phyloP scores from a whole-genome alignment of 2,888 invertebrate genomes.

The Cetonia aurata region DNA sequence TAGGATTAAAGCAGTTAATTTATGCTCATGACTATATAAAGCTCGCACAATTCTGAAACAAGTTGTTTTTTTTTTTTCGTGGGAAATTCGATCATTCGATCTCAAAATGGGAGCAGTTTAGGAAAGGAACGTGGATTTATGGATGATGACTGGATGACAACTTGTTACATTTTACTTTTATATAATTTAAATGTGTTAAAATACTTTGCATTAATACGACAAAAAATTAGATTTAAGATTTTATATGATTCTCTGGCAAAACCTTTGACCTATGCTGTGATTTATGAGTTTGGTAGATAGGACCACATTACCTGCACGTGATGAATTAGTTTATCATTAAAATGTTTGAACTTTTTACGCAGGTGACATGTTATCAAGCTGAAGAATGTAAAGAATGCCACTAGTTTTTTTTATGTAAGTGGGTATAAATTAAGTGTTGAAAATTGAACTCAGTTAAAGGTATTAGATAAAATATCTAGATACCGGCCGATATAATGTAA shows the following conservation, averaged over 20 bases:
- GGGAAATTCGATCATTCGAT: background rate
- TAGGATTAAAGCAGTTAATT: conserved; percentile 6
- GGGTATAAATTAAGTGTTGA: too few species aligned
- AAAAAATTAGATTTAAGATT: too few species aligned
- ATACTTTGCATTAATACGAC: too few species aligned
- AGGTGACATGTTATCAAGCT: too few species aligned
- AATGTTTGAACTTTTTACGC: too few species aligned
- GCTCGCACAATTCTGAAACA: conserved; percentile 16
- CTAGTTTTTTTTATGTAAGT: too few species aligned
- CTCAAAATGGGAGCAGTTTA: conserved; percentile 12
- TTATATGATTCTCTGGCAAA: too few species aligned
- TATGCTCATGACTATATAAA: background rate
- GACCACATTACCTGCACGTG: too few species aligned
- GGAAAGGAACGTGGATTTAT: conserved; percentile 27
- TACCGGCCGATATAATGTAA: background rate
- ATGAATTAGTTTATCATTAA: too few species aligned
- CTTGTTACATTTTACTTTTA: background rate
- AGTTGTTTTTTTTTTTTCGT: conserved; percentile 8
- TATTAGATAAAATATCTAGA: background rate
- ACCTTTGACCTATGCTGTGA: background rate
- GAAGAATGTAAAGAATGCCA: too few species aligned
- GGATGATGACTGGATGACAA: background rate
- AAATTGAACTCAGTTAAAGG: background rate
- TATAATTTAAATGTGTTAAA: too few species aligned
- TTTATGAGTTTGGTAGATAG: too few species aligned